phyloP scores from a whole-genome alignment of 2,113 vertebrate species.

The Zeus faber region DNA sequence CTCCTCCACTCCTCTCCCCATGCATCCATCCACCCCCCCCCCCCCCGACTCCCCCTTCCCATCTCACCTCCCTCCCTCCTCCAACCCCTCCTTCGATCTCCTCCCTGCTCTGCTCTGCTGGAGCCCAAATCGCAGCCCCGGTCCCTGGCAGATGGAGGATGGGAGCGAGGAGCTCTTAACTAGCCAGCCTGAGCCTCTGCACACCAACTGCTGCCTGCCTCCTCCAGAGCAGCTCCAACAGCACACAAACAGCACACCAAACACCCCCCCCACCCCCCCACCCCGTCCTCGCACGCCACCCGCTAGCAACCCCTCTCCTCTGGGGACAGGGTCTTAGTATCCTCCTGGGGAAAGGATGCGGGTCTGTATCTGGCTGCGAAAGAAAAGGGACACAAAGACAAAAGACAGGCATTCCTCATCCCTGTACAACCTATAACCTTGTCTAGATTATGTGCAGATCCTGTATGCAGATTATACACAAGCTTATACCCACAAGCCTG shows the following conservation, averaged over 20 bases:
- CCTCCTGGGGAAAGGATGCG: conserved; percentile 57
- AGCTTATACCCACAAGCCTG: conserved; percentile 25
- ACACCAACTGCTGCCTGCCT: conserved; percentile 76
- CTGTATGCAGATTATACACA: neutral
- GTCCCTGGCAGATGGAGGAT: conserved; percentile 77
- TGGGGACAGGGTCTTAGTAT: conserved; percentile 42
- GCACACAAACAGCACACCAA: conserved; percentile 11
- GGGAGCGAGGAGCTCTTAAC: conserved; percentile 73
- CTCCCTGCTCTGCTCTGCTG: conserved; percentile 75
- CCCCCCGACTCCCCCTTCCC: neutral
- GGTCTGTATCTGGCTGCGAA: conserved; percentile 59
- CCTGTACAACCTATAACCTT: conserved; percentile 31
- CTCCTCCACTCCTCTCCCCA: neutral
- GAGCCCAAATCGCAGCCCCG: conserved; percentile 74
- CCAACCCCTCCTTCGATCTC: conserved; percentile 60
- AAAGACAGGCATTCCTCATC: conserved; percentile 60
- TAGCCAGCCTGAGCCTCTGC: conserved; percentile 73
- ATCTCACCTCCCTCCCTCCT: too few relatives aligned
- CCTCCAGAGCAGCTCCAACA: conserved; percentile 54
- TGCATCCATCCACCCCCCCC: conserved; percentile 4
- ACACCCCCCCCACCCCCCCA: conserved; percentile 33
- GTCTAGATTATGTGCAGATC: conserved; percentile 11
- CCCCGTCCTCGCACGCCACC: conserved; percentile 15
- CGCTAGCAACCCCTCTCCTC: conserved; percentile 28
- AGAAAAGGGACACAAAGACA: conserved; percentile 65